Conservation (phyloP, 2,797 vertebrate species). For the Pyrocephalus nanus region DNA sequence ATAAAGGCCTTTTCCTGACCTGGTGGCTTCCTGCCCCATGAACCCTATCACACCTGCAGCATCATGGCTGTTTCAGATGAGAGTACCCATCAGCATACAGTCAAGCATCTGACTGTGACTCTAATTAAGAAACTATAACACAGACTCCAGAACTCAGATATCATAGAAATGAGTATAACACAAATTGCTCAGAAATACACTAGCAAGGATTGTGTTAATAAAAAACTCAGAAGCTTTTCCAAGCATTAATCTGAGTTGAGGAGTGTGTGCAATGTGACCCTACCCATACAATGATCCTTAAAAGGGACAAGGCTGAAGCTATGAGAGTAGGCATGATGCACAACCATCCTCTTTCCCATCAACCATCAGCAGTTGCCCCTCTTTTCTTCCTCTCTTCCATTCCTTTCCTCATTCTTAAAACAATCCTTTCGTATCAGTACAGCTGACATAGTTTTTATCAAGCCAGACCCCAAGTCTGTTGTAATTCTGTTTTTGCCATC, state of each 20-base stretch:
- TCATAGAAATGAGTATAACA: accelerated
- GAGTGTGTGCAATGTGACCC: neutral
- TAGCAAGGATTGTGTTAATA: constrained; percentile 38
- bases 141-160: neutral
- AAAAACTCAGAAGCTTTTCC: constrained; percentile 40
- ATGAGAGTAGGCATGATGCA: neutral
- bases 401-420: constrained; percentile 33
- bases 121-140: neutral
- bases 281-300: neutral
- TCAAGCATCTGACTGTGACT: neutral
- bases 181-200: neutral
- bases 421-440: neutral
- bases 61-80: accelerated
- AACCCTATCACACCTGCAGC: neutral
- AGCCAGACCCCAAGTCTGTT: neutral
- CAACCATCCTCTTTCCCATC: neutral
- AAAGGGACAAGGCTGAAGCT: neutral
- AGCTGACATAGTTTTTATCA: constrained; percentile 3
- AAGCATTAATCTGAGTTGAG: constrained; percentile 37
- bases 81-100: too few species aligned
- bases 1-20: accelerated
- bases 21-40: neutral
- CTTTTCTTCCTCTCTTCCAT: neutral
- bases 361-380: neutral
- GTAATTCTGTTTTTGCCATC: constrained; percentile 34